These are phyloP conservation scores for Cebus imitator DNA, from an alignment of 2,113 vertebrate species.

Conservation along the genomic window DNA sequence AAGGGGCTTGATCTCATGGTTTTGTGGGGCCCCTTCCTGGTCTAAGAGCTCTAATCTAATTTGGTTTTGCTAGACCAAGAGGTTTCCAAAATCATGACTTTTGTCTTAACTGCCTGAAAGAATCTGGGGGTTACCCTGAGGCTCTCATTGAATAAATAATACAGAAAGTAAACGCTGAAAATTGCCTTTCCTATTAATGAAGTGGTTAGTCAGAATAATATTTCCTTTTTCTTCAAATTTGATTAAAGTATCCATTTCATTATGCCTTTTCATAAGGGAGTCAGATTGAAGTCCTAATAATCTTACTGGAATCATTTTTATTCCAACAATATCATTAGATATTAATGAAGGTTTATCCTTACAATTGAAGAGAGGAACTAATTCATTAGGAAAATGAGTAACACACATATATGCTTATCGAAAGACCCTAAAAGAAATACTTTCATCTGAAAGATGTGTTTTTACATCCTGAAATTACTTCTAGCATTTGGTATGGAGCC, in stretches of 20 bases:
- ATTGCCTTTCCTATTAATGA: background rate
- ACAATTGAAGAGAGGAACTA: slow-evolving; percentile 34
- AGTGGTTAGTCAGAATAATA: background rate
- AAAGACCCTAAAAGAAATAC: slow-evolving; percentile 63
- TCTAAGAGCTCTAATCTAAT: background rate
- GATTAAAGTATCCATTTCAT: background rate
- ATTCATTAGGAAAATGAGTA: slow-evolving; percentile 55
- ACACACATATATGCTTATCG: background rate
- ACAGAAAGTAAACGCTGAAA: background rate
- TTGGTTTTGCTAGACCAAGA: background rate
- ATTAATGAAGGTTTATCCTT: slow-evolving; percentile 39
- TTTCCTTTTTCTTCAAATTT: background rate
- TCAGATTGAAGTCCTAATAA: background rate
- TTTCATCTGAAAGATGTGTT: slow-evolving; percentile 61
- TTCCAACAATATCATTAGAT: background rate
- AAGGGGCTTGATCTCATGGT: background rate
- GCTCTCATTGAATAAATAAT: background rate
- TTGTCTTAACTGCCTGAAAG: background rate
- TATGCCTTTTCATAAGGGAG: background rate
- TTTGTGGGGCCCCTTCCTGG: background rate
- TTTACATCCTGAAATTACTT: slow-evolving; percentile 70
- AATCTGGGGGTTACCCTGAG: background rate
- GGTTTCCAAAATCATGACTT: background rate
- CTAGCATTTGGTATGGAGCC: slow-evolving; percentile 48
- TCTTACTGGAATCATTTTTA: slow-evolving; percentile 20